Percentiles rank a stretch among this genome's conserved stretches.
These are phyloP conservation scores for Ophioninae sp. DNA, from an alignment of 2,888 invertebrate genomes.

Conservation along the genomic window DNA sequence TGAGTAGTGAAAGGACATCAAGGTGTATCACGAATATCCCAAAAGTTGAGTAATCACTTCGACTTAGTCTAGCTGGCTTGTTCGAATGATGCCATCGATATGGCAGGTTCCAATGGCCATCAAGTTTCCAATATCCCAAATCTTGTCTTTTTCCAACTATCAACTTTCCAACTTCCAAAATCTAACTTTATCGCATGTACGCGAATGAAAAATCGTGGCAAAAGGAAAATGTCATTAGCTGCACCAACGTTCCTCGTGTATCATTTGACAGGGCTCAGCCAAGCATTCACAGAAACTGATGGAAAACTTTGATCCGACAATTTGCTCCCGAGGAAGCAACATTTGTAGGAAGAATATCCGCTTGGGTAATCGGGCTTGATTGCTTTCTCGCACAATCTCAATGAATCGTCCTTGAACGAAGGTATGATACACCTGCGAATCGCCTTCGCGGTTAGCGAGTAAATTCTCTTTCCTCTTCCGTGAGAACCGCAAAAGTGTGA, in stretches of 20 bases:
- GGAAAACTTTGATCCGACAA: background rate
- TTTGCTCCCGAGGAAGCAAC: background rate
- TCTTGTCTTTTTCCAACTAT: too few species aligned
- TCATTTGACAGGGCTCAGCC: background rate
- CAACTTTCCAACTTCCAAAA: too few species aligned
- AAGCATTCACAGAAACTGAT: background rate
- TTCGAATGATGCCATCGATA: too few species aligned
- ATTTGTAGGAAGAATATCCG: background rate
- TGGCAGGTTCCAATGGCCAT: too few species aligned
- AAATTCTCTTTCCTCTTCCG: conserved; percentile 70
- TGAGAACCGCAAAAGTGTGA: conserved; percentile 69
- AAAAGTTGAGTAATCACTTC: background rate
- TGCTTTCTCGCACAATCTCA: conserved; percentile 30
- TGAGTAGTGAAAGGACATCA: background rate
- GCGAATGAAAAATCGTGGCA: too few species aligned
- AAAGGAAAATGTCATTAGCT: too few species aligned
- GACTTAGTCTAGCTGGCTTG: too few species aligned
- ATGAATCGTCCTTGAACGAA: conserved; percentile 54
- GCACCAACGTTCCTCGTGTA: background rate
- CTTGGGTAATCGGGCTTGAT: conserved; percentile 8
- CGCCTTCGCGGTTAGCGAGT: conserved; percentile 49
- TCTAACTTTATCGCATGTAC: too few species aligned
- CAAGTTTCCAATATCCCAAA: too few species aligned
- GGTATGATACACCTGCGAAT: conserved; percentile 62
- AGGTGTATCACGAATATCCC: background rate